A percentile compares a stretch with the other conserved stretches of the same genome.
Evolutionary conservation across 1,140 invertebrate species (phyloP).

Genomic region (Drosophila erecta): DNA sequence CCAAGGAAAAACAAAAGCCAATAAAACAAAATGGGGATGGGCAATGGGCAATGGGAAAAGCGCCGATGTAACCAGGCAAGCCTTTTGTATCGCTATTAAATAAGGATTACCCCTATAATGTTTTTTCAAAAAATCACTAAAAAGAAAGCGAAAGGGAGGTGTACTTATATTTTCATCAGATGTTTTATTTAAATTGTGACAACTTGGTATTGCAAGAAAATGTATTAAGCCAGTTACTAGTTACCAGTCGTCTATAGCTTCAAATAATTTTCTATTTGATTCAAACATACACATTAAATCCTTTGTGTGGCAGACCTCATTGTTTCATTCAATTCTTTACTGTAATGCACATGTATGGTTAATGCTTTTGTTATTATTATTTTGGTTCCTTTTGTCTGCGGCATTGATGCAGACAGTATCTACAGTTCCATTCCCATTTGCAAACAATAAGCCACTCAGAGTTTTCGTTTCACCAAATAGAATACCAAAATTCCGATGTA

Average conservation of each 20-base stretch:
- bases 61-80: slow-evolving; percentile 4
- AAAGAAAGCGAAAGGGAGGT: neutral
- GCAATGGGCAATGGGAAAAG: neutral
- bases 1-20: slow-evolving; percentile 40
- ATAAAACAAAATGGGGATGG: slow-evolving; percentile 22
- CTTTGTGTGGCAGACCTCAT: neutral
- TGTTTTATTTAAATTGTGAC: neutral
- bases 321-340: slow-evolving; percentile 1
- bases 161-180: neutral
- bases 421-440: slow-evolving; percentile 6
- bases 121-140: neutral
- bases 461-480: neutral
- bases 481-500: neutral
- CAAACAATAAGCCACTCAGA: neutral
- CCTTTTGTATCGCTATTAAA: slow-evolving; percentile 25
- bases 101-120: slow-evolving; percentile 46
- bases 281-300: no score
- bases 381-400: slow-evolving; percentile 13
- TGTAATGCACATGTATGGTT: neutral
- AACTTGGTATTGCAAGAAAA: neutral
- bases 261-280: no score
- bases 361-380: slow-evolving; percentile 12
- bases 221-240: no score
- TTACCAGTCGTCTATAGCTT: no score
- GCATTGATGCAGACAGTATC: slow-evolving; percentile 13